Conservation (phyloP, 2,797 vertebrate species). For the Girardinus metallicus region DNA sequence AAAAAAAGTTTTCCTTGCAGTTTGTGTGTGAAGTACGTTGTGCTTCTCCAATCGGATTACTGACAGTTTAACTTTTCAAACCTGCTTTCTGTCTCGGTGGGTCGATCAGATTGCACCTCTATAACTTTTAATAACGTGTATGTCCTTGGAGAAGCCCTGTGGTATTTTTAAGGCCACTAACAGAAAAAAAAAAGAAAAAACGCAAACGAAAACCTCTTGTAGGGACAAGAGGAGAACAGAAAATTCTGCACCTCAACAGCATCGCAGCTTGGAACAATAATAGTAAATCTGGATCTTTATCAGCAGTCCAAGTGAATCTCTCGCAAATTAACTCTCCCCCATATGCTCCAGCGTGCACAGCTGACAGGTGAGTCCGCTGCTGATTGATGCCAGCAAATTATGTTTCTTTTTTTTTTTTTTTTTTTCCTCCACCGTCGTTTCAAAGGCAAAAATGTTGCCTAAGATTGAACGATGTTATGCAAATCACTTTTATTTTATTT, state of each 20-base stretch:
- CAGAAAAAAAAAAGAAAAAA: neutral
- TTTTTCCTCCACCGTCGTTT: constrained; percentile 7
- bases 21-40: neutral
- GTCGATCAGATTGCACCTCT: neutral
- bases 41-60: neutral
- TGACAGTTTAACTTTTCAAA: neutral
- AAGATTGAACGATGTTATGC: constrained; percentile 26
- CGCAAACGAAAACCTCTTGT: constrained; percentile 16
- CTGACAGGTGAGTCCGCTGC: constrained; percentile 50
- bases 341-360: constrained; percentile 10
- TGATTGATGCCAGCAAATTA: constrained; percentile 59
- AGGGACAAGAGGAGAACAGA: constrained; percentile 21
- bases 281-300: constrained; percentile 29
- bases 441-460: constrained; percentile 27
- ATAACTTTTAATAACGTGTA: neutral
- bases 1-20: neutral
- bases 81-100: constrained; percentile 19
- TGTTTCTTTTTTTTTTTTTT: neutral
- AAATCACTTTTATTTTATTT: constrained; percentile 35
- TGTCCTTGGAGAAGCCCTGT: constrained; percentile 26
- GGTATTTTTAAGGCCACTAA: constrained; percentile 25
- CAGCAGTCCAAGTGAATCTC: constrained; percentile 35
- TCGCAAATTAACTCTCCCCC: constrained; percentile 8
- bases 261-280: constrained; percentile 21
- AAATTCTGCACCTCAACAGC: constrained; percentile 13